phyloP scores from a whole-genome alignment of 2,888 invertebrate genomes.

The Leptarthrus brevirostris region DNA sequence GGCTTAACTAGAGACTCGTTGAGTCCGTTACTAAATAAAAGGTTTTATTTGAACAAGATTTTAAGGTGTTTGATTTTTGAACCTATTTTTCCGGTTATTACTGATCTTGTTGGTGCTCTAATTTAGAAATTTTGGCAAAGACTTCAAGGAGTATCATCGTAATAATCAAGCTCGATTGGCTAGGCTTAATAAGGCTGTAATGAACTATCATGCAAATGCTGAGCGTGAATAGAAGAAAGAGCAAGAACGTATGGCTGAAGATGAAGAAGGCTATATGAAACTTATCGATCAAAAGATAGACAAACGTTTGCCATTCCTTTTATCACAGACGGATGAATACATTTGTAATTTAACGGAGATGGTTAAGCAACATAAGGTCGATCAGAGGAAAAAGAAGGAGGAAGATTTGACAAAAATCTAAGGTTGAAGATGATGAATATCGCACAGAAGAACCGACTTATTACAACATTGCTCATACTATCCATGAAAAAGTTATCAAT shows the following conservation, averaged over 20 bases:
- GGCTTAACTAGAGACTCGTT: no score
- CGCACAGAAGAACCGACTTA: conserved; percentile 95
- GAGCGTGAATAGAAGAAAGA: conserved; percentile 99
- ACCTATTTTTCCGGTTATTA: no score
- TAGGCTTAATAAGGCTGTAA: conserved; percentile 94
- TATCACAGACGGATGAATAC: conserved; percentile 99
- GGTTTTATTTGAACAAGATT: no score
- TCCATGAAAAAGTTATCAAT: conserved; percentile 93
- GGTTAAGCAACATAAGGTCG: conserved; percentile 95
- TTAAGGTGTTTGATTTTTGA: no score
- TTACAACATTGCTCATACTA: conserved; percentile 97
- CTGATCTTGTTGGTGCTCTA: no score
- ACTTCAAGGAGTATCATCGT: conserved; percentile 97
- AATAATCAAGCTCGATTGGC: conserved; percentile 88
- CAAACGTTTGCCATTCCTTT: conserved; percentile 95
- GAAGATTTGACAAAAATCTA: conserved; percentile 89
- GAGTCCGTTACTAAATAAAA: no score
- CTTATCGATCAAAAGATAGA: conserved; percentile 99
- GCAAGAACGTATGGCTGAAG: conserved; percentile 99
- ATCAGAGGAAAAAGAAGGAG: conserved; percentile 89
- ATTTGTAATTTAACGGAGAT: conserved; percentile 96
- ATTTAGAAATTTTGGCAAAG: no score
- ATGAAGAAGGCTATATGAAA: conserved; percentile 99
- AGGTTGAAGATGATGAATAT: conserved; percentile 96
- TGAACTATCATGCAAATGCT: conserved; percentile 98